Evolutionary conservation across 2,797 vertebrate genomes (phyloP).

Genomic region (Hephaestus fuliginosus): DNA sequence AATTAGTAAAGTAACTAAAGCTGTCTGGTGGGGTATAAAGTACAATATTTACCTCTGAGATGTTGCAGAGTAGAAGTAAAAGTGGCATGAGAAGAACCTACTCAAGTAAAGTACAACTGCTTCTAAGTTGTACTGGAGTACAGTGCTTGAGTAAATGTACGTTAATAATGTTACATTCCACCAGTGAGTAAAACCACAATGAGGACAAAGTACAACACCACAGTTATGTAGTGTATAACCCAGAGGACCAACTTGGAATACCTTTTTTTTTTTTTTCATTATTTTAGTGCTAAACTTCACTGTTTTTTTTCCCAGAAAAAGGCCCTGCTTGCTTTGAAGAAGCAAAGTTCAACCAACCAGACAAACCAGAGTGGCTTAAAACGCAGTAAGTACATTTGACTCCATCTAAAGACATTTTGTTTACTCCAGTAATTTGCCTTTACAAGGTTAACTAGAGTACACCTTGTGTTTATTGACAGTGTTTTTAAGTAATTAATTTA

Average conservation of each 20-base stretch:
- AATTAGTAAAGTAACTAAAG: too few relatives aligned
- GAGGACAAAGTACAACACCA: too few relatives aligned
- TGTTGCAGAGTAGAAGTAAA: too few relatives aligned
- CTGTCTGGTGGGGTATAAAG: too few relatives aligned
- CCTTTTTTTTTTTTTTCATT: background rate
- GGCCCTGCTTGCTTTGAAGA: constrained; percentile 92
- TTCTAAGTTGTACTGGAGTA: too few relatives aligned
- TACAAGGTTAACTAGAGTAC: background rate
- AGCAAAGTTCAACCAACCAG: constrained; percentile 92
- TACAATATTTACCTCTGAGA: too few relatives aligned
- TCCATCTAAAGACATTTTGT: background rate
- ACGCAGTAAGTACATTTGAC: constrained; percentile 86
- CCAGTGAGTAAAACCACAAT: too few relatives aligned
- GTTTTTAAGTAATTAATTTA: background rate
- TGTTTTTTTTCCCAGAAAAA: constrained; percentile 88
- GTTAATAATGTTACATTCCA: too few relatives aligned
- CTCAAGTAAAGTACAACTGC: too few relatives aligned
- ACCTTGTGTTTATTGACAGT: background rate
- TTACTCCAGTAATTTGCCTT: background rate
- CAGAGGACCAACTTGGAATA: background rate
- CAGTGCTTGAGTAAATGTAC: too few relatives aligned
- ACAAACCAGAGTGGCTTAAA: constrained; percentile 94
- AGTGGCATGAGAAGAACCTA: too few relatives aligned
- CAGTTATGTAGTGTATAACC: background rate
- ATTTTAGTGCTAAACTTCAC: background rate